Evolutionary conservation across 2,888 invertebrate species (phyloP), one percentile per base, ranked within the genome.

Genomic region (Plebejus melissa): DNA sequence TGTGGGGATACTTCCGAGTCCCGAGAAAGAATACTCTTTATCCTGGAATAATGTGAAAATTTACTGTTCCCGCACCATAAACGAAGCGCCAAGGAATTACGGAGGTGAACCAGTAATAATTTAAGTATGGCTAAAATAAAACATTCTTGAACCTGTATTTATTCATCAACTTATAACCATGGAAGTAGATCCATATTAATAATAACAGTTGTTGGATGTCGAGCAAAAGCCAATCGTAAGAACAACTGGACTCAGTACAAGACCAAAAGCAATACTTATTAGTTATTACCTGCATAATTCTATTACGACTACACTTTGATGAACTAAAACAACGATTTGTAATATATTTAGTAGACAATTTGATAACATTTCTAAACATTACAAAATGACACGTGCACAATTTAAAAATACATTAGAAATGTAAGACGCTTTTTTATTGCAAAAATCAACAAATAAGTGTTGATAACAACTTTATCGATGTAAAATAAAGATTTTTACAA

Each of bases 241-340:
- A 58, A 58, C 7, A 22, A 58, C 22, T 0, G 2, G 7, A 7
- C 7, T 5, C 22, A 58, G 22, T 28, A 41, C 41, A 41, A 41
- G 41, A 41, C 41, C 22, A 22, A 50, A 60, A 9, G 60, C 9
- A n/a, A 60, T 22, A 9, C 7, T 28, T 22, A 5, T 9, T 9
- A 22, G n/a, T 46, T 65, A 65, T 65, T 65, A 65, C 65, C 65
- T 65, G 65, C 65, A 65, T 65, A 32, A 5, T 65, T 65, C 1
- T 60, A 60, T 22, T 32, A 65, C 32, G 65, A 65, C 28, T 65
- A 13, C 13, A 16, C 65, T 65, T 65, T 32, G 65, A 36, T 13
- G 65, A 65, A 65, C 65, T 65, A 65, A 65, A 65, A 65, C 60
- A 60, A 60, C 65, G 32, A 32, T 65, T 65, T 65, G 32, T 36